These are phyloP conservation scores for Drosophila vallismaia DNA, from an alignment of 2,888 invertebrate genomes.

Conservation along the genomic window DNA sequence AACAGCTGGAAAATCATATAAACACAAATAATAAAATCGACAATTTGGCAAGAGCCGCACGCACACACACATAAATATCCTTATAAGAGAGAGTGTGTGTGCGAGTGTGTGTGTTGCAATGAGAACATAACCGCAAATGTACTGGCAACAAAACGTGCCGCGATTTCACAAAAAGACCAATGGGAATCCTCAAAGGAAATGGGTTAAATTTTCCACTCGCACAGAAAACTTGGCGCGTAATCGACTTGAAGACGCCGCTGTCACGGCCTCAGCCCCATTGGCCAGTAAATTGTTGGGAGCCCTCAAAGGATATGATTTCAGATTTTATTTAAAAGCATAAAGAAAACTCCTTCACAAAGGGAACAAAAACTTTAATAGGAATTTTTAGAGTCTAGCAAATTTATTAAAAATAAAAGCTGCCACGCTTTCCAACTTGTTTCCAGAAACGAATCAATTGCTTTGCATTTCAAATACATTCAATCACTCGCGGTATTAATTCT, in stretches of 20 bases:
- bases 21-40: constrained; percentile 82
- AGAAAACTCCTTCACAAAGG: neutral
- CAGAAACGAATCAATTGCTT: constrained; percentile 24
- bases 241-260: constrained; percentile 48
- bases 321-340: too few species aligned
- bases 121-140: constrained; percentile 79
- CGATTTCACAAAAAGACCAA: constrained; percentile 68
- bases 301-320: neutral
- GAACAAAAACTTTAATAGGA: neutral
- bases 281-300: constrained; percentile 11
- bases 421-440: neutral
- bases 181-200: constrained; percentile 47
- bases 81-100: constrained; percentile 24
- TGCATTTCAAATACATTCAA: neutral
- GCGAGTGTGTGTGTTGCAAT: constrained; percentile 55
- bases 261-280: constrained; percentile 35
- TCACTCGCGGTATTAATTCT: neutral
- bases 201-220: constrained; percentile 54
- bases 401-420: neutral
- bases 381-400: neutral
- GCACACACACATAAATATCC: constrained; percentile 53
- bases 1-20: constrained; percentile 81
- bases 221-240: constrained; percentile 27
- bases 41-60: constrained; percentile 79
- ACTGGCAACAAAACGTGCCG: constrained; percentile 75